Evolutionary conservation across 1,140 invertebrate genomes (phyloP).

Genomic region (Ephestia elutella): DNA sequence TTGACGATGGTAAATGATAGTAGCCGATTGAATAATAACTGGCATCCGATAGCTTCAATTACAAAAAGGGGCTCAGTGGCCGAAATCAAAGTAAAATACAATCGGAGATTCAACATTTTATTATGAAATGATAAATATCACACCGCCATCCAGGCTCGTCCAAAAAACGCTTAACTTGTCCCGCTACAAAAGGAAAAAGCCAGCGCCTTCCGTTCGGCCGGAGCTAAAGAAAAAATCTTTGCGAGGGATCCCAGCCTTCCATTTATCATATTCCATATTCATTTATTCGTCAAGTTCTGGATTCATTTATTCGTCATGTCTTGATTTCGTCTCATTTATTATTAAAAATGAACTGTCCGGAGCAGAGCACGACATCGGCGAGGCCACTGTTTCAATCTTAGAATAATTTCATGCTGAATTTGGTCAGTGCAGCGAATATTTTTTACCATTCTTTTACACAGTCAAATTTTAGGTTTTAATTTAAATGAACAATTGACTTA

Average conservation of each 20-base stretch:
- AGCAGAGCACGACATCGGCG: slow-evolving; percentile 61
- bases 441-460: slow-evolving; percentile 17
- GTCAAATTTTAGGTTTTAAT: neutral
- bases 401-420: slow-evolving; percentile 68
- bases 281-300: slow-evolving; percentile 75
- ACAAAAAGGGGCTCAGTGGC: slow-evolving; percentile 18
- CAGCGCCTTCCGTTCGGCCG: slow-evolving; percentile 70
- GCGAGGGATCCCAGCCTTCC: slow-evolving; percentile 66
- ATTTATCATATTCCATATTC: slow-evolving; percentile 75
- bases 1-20: slow-evolving; percentile 8
- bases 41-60: neutral
- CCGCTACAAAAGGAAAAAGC: slow-evolving; percentile 73
- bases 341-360: slow-evolving; percentile 76
- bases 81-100: slow-evolving; percentile 51
- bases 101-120: slow-evolving; percentile 55
- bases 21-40: neutral
- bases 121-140: slow-evolving; percentile 71
- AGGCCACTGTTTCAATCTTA: slow-evolving; percentile 69
- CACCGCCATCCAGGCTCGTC: slow-evolving; percentile 54
- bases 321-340: slow-evolving; percentile 76
- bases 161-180: slow-evolving; percentile 73
- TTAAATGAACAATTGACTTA: neutral
- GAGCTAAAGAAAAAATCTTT: slow-evolving; percentile 71
- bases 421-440: slow-evolving; percentile 40
- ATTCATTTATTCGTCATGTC: slow-evolving; percentile 76